Evolutionary conservation across 2,888 invertebrate species (phyloP), one percentile per base, ranked within the genome.

Genomic region (Clusia tigrina): DNA sequence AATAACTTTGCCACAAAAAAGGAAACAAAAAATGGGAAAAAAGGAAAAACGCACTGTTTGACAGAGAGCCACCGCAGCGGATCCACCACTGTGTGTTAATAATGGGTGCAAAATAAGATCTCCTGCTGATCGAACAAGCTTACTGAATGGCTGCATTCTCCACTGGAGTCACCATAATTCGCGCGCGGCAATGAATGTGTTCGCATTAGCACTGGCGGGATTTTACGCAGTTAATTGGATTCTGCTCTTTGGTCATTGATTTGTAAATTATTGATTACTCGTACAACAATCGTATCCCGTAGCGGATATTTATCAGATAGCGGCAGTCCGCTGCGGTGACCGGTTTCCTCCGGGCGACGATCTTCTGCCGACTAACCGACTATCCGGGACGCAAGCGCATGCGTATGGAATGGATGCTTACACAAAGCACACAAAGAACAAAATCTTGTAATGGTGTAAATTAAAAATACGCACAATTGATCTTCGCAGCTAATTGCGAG

Each of bases 221-320:
- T 74, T 78, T 74, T 77, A 77, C 74, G 74, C 76, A 76, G 76
- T 78, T 81, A 81, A 81, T 81, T 81, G 81, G 79, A 77, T 73
- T 77, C 80, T 78, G 77, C 76, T 72, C 72, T 71, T 69, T 67
- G 69, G 70, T 73, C 72, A 74, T 65, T 73, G 69, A 67, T 71
- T 70, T 69, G 67, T 67, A 70, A 71, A 72, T 70, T 71, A 74
- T 74, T 71, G 65, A 66, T 69, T 57, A n/a, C n/a, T n/a, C n/a
- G n/a, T n/a, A 58, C 63, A 68, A 64, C 64, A 67, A 67, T 68
- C 57, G 62, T 61, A 63, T 62, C 63, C 60, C 67, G 62, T 61
- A 23, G 67, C 56, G 66, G 58, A 65, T 48, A 62, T 17, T 60
- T 24, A 58, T 48, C n/a, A 58, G 58, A 48, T 25, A 26, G n/a